Evolutionary conservation across 2,888 invertebrate genomes (phyloP).

Genomic region (Pinctada fucata): DNA sequence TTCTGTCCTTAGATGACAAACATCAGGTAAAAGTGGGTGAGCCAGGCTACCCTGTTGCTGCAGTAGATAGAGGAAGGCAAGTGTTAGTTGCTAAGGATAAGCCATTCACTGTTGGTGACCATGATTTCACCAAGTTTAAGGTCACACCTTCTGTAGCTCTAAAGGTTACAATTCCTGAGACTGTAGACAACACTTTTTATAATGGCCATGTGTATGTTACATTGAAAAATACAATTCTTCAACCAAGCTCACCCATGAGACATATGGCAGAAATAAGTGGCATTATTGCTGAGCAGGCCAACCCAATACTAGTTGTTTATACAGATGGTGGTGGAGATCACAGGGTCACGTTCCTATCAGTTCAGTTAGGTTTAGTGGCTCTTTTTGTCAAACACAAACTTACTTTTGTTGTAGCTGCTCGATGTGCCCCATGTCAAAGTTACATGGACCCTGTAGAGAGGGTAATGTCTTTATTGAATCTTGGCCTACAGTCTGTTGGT

Average conservation of each 20-base stretch:
- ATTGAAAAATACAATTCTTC: slow-evolving; percentile 35
- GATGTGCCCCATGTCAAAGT: slow-evolving; percentile 31
- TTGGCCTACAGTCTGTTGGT: slow-evolving; percentile 28
- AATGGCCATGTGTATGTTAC: slow-evolving; percentile 29
- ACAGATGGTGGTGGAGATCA: slow-evolving; percentile 40
- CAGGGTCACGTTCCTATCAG: slow-evolving; percentile 24
- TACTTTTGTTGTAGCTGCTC: slow-evolving; percentile 32
- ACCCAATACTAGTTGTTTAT: slow-evolving; percentile 30
- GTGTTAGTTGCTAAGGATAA: slow-evolving; percentile 13
- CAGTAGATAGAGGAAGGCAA: slow-evolving; percentile 10
- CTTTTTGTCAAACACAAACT: slow-evolving; percentile 25
- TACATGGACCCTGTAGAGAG: slow-evolving; percentile 28
- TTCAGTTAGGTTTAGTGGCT: slow-evolving; percentile 22
- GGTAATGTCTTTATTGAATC: slow-evolving; percentile 20
- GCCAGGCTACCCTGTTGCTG: slow-evolving; percentile 29
- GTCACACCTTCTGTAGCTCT: slow-evolving; percentile 30
- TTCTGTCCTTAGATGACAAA: slow-evolving; percentile 32
- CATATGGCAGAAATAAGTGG: slow-evolving; percentile 28
- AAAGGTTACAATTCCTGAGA: slow-evolving; percentile 21
- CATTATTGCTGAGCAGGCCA: neutral
- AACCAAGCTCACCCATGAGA: slow-evolving; percentile 27
- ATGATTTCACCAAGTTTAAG: slow-evolving; percentile 31
- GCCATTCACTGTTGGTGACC: slow-evolving; percentile 27
- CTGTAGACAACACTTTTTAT: slow-evolving; percentile 25
- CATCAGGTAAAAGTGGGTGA: slow-evolving; percentile 34